phyloP scores from a whole-genome alignment of 2,797 vertebrate genomes.

The Cyclopterus lumpus region DNA sequence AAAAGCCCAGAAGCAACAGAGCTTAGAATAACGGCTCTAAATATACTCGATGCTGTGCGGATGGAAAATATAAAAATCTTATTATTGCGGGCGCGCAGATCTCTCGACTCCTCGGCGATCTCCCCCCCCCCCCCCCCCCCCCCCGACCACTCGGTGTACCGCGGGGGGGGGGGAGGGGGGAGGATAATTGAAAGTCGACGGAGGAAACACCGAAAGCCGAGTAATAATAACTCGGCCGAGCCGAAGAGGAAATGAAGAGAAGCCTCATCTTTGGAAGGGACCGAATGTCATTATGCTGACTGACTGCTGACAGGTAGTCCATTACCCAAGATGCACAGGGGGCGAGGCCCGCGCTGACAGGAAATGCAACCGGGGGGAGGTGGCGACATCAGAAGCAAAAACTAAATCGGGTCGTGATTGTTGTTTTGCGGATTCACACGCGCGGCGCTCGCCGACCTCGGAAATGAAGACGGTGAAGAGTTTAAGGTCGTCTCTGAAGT shows the following conservation, averaged over 20 bases:
- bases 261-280: conserved; percentile 63
- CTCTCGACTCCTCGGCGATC: conserved; percentile 5
- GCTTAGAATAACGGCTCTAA: conserved; percentile 25
- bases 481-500: background rate
- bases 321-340: conserved; percentile 70
- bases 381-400: conserved; percentile 53
- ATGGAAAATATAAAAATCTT: conserved; percentile 15
- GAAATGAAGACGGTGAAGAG: conserved; percentile 34
- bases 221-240: conserved; percentile 71
- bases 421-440: no score
- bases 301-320: conserved; percentile 76
- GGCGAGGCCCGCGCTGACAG: conserved; percentile 53
- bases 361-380: conserved; percentile 58
- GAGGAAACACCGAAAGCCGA: conserved; percentile 71
- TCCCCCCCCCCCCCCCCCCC: no score
- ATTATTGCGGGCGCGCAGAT: conserved; percentile 30
- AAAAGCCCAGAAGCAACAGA: conserved; percentile 14
- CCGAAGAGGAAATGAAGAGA: conserved; percentile 80
- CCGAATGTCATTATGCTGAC: conserved; percentile 75
- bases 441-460: no score
- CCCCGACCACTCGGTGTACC: conserved; percentile 11
- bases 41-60: conserved; percentile 19
- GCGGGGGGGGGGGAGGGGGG: conserved; percentile 34
- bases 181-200: conserved; percentile 76
- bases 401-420: conserved; percentile 59